Conservation (phyloP, 2,888 invertebrate species). For the Biston stratarius region DNA sequence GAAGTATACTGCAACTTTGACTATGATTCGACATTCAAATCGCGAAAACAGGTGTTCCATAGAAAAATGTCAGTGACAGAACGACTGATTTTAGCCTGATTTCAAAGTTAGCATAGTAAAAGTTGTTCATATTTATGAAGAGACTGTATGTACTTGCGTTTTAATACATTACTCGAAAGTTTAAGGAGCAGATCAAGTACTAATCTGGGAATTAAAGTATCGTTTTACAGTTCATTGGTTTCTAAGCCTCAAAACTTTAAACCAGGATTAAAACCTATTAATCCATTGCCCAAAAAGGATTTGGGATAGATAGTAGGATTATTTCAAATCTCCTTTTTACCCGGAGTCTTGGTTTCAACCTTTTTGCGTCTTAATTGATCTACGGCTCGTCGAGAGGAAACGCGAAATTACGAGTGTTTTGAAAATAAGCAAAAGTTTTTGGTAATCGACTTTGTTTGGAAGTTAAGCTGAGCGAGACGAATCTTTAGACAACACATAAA, state of each 20-base stretch:
- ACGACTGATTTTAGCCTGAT: no score
- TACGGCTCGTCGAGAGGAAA: conserved; percentile 17
- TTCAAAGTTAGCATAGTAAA: no score
- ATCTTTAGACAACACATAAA: conserved; percentile 15
- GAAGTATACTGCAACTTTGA: no score
- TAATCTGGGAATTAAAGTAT: conserved; percentile 14
- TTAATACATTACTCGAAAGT: neutral
- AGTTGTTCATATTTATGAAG: no score
- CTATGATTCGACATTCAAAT: no score
- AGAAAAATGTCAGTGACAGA: no score
- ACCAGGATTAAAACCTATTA: conserved; percentile 36
- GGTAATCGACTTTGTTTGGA: conserved; percentile 31
- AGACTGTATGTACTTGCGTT: neutral
- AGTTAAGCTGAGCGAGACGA: conserved; percentile 18
- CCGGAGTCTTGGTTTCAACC: conserved; percentile 24
- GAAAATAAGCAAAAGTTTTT: conserved; percentile 18
- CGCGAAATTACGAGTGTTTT: conserved; percentile 23
- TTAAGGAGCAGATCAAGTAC: neutral
- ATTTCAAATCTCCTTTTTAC: conserved; percentile 32
- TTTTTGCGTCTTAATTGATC: conserved; percentile 36
- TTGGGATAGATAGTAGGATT: conserved; percentile 32
- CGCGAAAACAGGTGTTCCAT: no score
- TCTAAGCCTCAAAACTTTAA: conserved; percentile 24
- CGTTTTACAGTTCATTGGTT: conserved; percentile 6
- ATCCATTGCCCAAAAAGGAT: conserved; percentile 40